These are phyloP conservation scores for Muscicapa adusta DNA, from an alignment of 2,113 vertebrate genomes.

Conservation along the genomic window DNA sequence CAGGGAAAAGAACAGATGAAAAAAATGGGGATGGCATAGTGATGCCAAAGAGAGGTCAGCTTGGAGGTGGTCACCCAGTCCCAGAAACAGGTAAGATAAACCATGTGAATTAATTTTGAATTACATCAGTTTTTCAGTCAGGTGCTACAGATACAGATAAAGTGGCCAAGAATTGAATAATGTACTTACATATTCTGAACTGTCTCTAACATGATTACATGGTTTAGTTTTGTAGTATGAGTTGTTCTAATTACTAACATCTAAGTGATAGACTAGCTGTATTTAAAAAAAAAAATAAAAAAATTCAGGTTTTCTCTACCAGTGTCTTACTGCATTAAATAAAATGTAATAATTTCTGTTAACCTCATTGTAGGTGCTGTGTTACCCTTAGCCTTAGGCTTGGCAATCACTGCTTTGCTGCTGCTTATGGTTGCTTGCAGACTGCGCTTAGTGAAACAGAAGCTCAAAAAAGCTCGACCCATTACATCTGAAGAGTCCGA, in stretches of 20 bases:
- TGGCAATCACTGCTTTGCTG: conserved; percentile 90
- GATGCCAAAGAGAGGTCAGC: conserved; percentile 71
- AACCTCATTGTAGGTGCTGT: conserved; percentile 81
- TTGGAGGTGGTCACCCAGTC: conserved; percentile 74
- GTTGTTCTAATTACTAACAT: neutral
- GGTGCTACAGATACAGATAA: neutral
- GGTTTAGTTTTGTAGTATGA: neutral
- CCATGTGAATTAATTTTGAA: neutral
- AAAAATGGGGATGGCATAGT: conserved; percentile 66
- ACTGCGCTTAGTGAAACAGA: conserved; percentile 86
- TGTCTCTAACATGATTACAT: neutral
- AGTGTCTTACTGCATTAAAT: neutral
- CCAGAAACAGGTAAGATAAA: conserved; percentile 84
- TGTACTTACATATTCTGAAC: neutral
- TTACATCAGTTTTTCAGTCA: neutral
- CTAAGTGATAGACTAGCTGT: neutral
- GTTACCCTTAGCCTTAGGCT: conserved; percentile 88
- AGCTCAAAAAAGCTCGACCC: conserved; percentile 91
- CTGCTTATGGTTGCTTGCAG: conserved; percentile 92
- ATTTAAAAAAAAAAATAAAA: neutral
- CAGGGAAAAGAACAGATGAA: conserved; percentile 67
- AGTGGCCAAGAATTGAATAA: neutral
- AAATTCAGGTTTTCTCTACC: neutral
- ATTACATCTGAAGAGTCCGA: conserved; percentile 96
- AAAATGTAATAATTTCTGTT: neutral